Evolutionary conservation across 2,113 vertebrate genomes (phyloP), one percentile per base, ranked within the genome.

Genomic region (Clarias magur): DNA sequence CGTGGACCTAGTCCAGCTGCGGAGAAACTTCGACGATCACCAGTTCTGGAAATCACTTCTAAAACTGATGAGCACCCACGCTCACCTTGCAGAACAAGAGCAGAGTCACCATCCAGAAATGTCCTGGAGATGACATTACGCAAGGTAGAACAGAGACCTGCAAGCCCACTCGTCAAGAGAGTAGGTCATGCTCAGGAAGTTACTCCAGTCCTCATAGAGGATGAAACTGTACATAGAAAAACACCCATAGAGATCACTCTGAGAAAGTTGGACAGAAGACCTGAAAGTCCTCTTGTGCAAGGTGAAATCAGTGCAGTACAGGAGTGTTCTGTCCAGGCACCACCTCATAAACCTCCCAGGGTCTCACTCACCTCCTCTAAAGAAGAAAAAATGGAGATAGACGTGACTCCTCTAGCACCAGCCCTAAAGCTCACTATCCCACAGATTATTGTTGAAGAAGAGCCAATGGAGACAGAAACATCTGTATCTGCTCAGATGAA

Each of bases 91-190:
- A 92, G 90, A 83, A 92, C 92, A 89, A 91, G 91, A 79, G 91
- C 89, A 53, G 93, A 94, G 12, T 93, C 93, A 0, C 92, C 92
- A 23, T 93, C 90, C 82, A 93, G 89, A 88, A 94, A 92, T 86
- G 62, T 91, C 81, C 53, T 92, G 9, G 94, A 95, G 63, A 91
- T 93, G 91, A 90, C 93, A 19, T 67, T 94, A 82, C 94, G 92
- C 11, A 95, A 94, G 68, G 92, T 95, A 38, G 94, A 95, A 59
- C 93, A 88, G 87, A 94, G 95, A 83, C 94, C 94, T 70, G 90
- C 91, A 5, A 96, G 95, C 91, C 95, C 95, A 0, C 92, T 95
- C 3, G 92, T 95, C 67, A 94, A 96, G 88, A 94, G 92, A 38
- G 92, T 94, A 83, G 90, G 92, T 62, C 90, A 92, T 82, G 90